These are phyloP conservation scores for Tiaroga cobitis DNA, from an alignment of 2,797 vertebrate species.

Conservation along the genomic window DNA sequence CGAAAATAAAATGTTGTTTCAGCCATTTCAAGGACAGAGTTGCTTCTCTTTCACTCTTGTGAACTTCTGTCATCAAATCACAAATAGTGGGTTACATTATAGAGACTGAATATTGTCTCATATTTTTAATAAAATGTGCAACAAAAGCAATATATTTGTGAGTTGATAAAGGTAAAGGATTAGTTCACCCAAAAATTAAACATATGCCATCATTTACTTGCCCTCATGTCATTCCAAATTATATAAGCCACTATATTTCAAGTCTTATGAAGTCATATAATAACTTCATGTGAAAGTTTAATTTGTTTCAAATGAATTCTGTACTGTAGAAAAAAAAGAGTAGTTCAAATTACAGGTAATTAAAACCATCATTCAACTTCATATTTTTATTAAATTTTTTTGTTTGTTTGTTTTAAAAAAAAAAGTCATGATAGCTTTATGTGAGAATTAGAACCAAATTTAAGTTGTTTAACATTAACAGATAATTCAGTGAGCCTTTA, in stretches of 20 bases:
- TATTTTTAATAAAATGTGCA: conserved; percentile 17
- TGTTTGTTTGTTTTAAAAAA: background rate
- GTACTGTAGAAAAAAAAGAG: background rate
- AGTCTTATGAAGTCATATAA: background rate
- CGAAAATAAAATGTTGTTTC: conserved; percentile 68
- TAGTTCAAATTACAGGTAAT: background rate
- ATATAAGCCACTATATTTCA: background rate
- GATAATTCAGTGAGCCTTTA: background rate
- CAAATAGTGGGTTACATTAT: background rate
- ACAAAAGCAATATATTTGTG: conserved; percentile 29
- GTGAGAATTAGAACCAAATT: background rate
- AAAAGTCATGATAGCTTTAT: background rate
- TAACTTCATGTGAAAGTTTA: background rate
- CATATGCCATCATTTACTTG: background rate
- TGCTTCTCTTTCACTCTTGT: conserved; percentile 12
- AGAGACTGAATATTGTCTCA: background rate
- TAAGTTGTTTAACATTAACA: background rate
- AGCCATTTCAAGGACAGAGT: conserved; percentile 44
- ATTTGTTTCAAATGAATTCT: background rate
- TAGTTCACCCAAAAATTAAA: background rate
- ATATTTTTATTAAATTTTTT: too few species aligned
- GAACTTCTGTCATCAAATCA: conserved; percentile 1
- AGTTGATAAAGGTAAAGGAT: background rate
- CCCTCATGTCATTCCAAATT: background rate
- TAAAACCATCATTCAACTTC: background rate